A percentile compares a stretch with the other conserved stretches of the same genome.
Conservation (phyloP, 2,797 vertebrate species). For the Geotrypetes seraphini region DNA sequence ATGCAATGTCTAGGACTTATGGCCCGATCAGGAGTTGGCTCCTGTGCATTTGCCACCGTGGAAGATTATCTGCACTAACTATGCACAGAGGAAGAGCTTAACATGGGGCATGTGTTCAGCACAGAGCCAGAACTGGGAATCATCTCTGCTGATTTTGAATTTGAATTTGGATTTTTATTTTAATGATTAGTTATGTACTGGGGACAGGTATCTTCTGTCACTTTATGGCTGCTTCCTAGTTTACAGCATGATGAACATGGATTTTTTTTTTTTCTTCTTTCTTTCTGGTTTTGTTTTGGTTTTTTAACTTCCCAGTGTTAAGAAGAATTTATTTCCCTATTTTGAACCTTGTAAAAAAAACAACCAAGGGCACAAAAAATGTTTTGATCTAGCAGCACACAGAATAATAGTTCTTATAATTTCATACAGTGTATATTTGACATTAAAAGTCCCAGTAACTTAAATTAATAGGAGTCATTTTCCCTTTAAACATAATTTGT, state of each 20-base stretch:
- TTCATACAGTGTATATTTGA: constrained; percentile 48
- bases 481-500: no score
- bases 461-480: no score
- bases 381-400: no score
- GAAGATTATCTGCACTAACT: constrained; percentile 97
- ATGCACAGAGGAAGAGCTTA: constrained; percentile 42
- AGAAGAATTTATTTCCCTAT: constrained; percentile 59
- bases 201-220: constrained; percentile 66
- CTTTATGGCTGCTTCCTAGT: constrained; percentile 80
- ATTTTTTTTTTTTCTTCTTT: constrained; percentile 71
- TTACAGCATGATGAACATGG: constrained; percentile 88
- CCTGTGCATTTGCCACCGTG: constrained; percentile 94
- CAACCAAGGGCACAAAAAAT: constrained; percentile 56
- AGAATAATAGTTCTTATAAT: constrained; percentile 45
- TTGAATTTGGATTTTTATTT: constrained; percentile 50
- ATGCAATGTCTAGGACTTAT: constrained; percentile 94
- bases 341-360: constrained; percentile 60
- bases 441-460: constrained; percentile 40
- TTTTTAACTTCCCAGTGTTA: no score
- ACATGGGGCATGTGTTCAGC: no score
- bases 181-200: constrained; percentile 63
- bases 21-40: constrained; percentile 89
- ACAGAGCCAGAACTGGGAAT: no score
- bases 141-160: constrained; percentile 62
- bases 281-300: no score